phyloP scores from a whole-genome alignment of 2,797 vertebrate genomes.

The Oreochromis mossambicus region DNA sequence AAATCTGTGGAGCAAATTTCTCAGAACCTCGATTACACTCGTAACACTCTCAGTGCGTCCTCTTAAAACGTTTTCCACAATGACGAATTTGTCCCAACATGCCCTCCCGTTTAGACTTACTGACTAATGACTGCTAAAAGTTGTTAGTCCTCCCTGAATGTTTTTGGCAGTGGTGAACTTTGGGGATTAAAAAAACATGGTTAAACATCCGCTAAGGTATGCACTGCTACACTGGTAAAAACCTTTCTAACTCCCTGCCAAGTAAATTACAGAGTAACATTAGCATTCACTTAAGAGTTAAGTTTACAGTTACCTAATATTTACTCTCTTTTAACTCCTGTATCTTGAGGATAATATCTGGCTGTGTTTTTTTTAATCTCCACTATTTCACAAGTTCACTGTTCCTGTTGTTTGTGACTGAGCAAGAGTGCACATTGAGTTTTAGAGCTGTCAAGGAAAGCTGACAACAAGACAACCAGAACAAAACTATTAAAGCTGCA shows the following conservation, averaged over 20 bases:
- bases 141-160: neutral
- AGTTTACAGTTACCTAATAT: neutral
- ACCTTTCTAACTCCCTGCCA: neutral
- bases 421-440: neutral
- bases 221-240: neutral
- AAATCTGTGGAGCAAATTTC: neutral
- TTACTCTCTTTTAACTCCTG: neutral
- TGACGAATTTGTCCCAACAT: conserved; percentile 1
- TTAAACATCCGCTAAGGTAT: neutral
- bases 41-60: neutral
- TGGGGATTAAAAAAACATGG: neutral
- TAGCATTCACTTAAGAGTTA: neutral
- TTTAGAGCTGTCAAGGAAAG: neutral
- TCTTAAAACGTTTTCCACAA: neutral
- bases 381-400: neutral
- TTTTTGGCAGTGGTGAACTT: neutral
- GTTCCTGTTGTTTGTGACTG: neutral
- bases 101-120: neutral
- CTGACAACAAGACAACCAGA: neutral
- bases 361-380: neutral
- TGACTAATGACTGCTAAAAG: neutral
- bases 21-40: conserved; percentile 13
- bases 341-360: neutral
- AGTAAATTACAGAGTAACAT: neutral
- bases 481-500: neutral